Percentiles rank a stretch among this genome's conserved stretches.
These are phyloP conservation scores for Acrobasis suavella DNA, from an alignment of 2,888 invertebrate species.

Conservation along the genomic window DNA sequence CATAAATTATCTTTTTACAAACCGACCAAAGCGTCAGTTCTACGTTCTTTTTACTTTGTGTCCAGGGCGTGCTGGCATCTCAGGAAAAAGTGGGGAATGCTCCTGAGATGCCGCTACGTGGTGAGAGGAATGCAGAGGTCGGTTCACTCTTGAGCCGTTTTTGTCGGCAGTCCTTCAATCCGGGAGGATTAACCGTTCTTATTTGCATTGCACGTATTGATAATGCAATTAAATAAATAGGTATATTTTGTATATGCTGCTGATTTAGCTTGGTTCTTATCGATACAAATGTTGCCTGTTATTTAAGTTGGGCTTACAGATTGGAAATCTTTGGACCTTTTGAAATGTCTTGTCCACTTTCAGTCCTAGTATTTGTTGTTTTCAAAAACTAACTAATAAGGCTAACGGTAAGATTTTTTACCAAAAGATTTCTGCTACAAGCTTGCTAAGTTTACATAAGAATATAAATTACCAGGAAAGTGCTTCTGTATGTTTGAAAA, in stretches of 20 bases:
- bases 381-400: not conserved
- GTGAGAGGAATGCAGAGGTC: conserved; percentile 60
- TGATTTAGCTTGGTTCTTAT: too few relatives aligned
- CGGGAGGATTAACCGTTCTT: conserved; percentile 18
- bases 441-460: too few relatives aligned
- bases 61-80: conserved; percentile 70
- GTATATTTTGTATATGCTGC: too few relatives aligned
- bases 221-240: conserved; percentile 23
- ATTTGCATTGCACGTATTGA: not conserved
- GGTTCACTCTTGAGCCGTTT: conserved; percentile 24
- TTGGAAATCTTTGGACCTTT: too few relatives aligned
- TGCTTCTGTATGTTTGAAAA: too few relatives aligned
- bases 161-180: conserved; percentile 14
- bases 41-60: not conserved
- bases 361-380: not conserved
- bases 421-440: too few relatives aligned
- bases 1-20: too few relatives aligned
- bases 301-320: too few relatives aligned
- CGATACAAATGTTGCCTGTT: too few relatives aligned
- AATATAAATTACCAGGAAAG: too few relatives aligned
- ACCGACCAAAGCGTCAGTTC: not conserved
- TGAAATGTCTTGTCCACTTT: too few relatives aligned
- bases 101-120: conserved; percentile 60
- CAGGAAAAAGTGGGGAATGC: conserved; percentile 68
- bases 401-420: too few relatives aligned